Base-by-base conservation (phyloP, 2,113 vertebrate species). In the Thunnus maccoyii region DNA sequence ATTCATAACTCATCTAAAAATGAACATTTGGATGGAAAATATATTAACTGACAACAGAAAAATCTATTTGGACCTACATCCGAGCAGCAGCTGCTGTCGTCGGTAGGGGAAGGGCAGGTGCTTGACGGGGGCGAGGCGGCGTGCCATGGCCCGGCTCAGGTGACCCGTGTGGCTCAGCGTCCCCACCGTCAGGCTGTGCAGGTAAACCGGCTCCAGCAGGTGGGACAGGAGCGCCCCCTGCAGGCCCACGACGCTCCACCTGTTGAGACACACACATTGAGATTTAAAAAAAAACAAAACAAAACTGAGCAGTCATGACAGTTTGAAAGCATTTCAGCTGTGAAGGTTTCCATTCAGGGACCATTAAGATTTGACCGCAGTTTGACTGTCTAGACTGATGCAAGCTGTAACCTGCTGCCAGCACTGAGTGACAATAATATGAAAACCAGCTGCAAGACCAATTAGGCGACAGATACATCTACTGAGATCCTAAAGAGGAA, bases 211-310 rank as follows among this genome's bases (percentile, higher is more conserved):
- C 83, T 98, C 97, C 1, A 98, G 94, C 93, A 99, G 96, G 92
- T 96, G 96, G 69, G 97, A 97, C 80, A 99, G 96, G 20, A 99
- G 96, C 0, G 97, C 96, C 0, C 98, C 98, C 88, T 99, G 98
- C 11, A 99, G 91, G 11, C 98, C 98, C 52, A 98, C 94, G 3
- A 97, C 93, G 5, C 97, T 97, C 98, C 98, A 99, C 87, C 98
- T 99, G 93, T 62, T 4, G 16, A 63, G 36, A 22, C 48, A 30
- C 10, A 77, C 55, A 78, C 66, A 11, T 3, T 3, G 27, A 48
- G 18, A 60, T 22, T 22, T 1, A 22, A 22, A 22, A 20, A 20
- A 22, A 22, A 22, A 22, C 22, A 22, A 22, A 22, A 22, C 22
- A 22, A 22, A 22, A 22, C 22, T 22, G 22, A 30, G 27, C 27